Evolutionary conservation across 2,797 vertebrate species (phyloP).

Genomic region (Emydoidea blandingii): DNA sequence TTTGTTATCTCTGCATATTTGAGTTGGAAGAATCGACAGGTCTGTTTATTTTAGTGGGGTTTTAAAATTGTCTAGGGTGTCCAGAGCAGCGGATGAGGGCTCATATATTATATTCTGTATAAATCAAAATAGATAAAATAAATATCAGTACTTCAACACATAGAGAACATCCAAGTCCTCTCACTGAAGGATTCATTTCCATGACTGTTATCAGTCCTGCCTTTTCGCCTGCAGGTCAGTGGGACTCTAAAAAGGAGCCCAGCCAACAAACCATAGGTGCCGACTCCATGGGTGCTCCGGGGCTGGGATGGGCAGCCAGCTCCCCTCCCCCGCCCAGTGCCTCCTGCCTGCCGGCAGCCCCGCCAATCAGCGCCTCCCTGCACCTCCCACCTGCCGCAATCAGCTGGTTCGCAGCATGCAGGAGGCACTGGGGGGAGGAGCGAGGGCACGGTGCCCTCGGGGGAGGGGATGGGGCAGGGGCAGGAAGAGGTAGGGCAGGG

Average conservation of each 20-base stretch:
- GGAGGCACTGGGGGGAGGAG: no score
- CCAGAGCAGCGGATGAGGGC: accelerated
- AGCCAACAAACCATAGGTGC: neutral
- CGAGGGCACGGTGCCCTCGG: no score
- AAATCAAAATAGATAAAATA: neutral
- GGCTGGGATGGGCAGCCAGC: no score
- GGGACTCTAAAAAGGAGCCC: neutral
- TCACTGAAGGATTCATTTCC: neutral
- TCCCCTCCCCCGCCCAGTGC: no score
- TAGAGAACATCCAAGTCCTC: neutral
- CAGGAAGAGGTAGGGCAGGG: no score
- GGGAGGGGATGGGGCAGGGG: no score
- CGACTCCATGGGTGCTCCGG: no score
- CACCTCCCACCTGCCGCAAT: no score
- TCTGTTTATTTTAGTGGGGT: neutral
- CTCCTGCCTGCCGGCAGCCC: no score
- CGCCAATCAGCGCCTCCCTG: no score
- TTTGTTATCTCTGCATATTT: neutral
- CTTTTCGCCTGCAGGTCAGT: neutral
- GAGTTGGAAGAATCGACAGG: neutral
- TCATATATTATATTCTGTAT: neutral
- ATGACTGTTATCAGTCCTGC: neutral
- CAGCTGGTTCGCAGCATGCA: no score
- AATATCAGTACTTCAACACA: neutral
- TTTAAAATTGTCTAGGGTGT: neutral